Evolutionary conservation across 2,888 invertebrate species (phyloP).

Genomic region (Ophraella communa): DNA sequence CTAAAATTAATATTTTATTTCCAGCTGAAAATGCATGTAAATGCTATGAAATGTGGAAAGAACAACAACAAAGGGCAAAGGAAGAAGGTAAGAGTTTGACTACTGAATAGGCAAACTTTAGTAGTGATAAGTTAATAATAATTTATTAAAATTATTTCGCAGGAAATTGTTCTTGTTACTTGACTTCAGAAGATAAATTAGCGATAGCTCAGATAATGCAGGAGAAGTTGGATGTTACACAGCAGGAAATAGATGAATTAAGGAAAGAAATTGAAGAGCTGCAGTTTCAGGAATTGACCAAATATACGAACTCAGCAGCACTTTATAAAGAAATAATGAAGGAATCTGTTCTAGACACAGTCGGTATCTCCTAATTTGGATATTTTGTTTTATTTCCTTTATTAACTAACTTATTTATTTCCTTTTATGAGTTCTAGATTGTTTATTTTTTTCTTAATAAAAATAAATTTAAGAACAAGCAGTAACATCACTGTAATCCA

Average conservation of each 20-base stretch:
- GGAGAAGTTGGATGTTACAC: conserved; percentile 36
- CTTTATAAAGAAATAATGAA: conserved; percentile 46
- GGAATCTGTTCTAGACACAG: conserved; percentile 13
- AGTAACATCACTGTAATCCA: no score
- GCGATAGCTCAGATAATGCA: conserved; percentile 30
- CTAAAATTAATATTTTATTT: no score
- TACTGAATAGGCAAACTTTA: no score
- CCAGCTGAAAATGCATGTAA: no score
- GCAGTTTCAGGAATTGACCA: conserved; percentile 32
- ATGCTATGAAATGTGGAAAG: no score
- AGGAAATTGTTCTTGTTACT: conserved; percentile 35
- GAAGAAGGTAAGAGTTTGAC: no score
- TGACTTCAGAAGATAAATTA: conserved; percentile 27
- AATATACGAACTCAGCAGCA: conserved; percentile 39
- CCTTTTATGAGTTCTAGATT: no score
- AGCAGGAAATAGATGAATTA: conserved; percentile 35
- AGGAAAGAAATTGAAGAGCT: conserved; percentile 36
- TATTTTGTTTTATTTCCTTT: neutral
- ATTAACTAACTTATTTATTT: no score
- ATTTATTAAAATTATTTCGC: neutral
- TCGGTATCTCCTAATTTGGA: neutral
- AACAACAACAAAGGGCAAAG: no score
- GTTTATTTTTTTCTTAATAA: no score
- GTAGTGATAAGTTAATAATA: no score
- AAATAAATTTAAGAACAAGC: no score